Conservation (phyloP, 1,140 invertebrate species). For the Neotoxoptera formosana region DNA sequence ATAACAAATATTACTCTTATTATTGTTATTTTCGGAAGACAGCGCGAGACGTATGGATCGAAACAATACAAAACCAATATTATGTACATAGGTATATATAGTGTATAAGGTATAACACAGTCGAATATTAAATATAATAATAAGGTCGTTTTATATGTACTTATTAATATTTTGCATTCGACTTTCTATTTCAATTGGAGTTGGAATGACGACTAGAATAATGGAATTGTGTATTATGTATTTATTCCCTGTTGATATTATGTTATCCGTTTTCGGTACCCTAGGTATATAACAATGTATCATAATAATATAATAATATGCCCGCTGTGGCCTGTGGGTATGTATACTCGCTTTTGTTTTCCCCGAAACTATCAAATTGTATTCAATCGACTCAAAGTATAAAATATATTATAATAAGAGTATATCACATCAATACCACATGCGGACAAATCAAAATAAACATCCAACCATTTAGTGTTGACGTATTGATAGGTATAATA, state of each 20-base stretch:
- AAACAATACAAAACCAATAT: background rate
- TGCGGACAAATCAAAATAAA: background rate
- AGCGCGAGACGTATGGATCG: background rate
- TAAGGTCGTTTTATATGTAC: background rate
- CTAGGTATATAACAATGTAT: background rate
- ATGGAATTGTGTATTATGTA: background rate
- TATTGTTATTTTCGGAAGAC: background rate
- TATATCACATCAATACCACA: background rate
- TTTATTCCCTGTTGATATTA: background rate
- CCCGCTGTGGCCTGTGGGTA: too few relatives aligned
- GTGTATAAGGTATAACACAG: background rate
- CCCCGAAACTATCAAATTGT: background rate
- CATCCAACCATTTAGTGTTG: background rate
- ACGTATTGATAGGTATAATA: background rate
- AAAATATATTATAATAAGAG: background rate
- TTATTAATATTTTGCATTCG: background rate
- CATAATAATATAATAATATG: background rate
- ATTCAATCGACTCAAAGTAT: background rate
- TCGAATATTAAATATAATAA: background rate
- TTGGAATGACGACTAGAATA: background rate
- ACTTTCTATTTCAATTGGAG: slow-evolving; percentile 21
- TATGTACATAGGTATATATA: background rate
- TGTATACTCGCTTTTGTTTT: background rate
- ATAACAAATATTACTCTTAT: background rate
- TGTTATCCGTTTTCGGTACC: background rate